These are phyloP conservation scores for Pseudomyrmex sp. DNA, from an alignment of 1,140 invertebrate genomes.

Conservation along the genomic window DNA sequence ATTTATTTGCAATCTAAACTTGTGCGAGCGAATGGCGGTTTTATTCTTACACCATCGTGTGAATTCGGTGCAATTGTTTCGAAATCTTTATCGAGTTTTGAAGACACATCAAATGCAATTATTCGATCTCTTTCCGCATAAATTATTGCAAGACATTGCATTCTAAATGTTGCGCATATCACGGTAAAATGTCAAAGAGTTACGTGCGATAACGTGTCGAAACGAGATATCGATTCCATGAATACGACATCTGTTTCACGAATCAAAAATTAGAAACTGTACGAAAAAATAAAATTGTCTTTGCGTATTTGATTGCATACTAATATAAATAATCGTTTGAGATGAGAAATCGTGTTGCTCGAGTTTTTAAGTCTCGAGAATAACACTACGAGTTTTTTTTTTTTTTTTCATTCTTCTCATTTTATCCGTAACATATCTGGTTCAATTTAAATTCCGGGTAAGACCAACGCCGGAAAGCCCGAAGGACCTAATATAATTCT, in stretches of 20 bases:
- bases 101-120: neutral
- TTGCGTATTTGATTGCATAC: neutral
- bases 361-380: conserved; percentile 24
- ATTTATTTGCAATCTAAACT: conserved; percentile 32
- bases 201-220: neutral
- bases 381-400: conserved; percentile 59
- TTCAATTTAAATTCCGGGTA: conserved; percentile 77
- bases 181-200: neutral
- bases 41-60: neutral
- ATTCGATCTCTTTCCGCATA: neutral
- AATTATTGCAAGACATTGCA: neutral
- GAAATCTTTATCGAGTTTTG: neutral
- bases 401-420: conserved; percentile 72
- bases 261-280: neutral
- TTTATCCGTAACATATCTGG: conserved; percentile 73
- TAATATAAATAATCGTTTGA: neutral
- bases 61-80: neutral
- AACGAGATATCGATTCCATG: neutral
- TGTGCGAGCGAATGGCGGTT: neutral
- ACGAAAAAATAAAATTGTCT: neutral
- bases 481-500: conserved; percentile 77
- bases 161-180: neutral
- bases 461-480: conserved; percentile 64
- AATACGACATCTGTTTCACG: neutral
- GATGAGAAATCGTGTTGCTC: neutral